A percentile compares a stretch with the other conserved stretches of the same genome.
These are phyloP conservation scores for Trachops cirrhosus DNA, from an alignment of 2,797 vertebrate genomes.

Conservation along the genomic window DNA sequence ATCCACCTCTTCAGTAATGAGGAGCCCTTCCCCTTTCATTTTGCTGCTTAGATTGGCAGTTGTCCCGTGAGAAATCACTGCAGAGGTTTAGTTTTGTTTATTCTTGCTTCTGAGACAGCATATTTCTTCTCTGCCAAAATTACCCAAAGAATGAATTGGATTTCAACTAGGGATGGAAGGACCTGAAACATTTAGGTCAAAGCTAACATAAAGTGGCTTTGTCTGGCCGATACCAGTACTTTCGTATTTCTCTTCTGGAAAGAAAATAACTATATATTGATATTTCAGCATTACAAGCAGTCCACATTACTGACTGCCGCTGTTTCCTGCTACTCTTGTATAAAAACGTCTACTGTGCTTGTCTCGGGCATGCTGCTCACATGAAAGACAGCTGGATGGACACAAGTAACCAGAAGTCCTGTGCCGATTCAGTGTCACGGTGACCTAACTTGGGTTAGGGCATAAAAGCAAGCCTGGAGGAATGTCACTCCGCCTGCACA, in stretches of 20 bases:
- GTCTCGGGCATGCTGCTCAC: background rate
- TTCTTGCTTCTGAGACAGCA: constrained; percentile 47
- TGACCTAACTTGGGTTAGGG: background rate
- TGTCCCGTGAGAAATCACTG: constrained; percentile 55
- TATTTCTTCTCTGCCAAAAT: constrained; percentile 61
- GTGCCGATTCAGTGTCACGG: background rate
- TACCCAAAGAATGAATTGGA: constrained; percentile 60
- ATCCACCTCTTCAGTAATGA: background rate
- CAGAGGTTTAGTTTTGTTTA: constrained; percentile 62
- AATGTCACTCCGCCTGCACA: background rate
- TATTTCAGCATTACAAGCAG: constrained; percentile 31
- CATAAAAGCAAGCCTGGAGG: background rate
- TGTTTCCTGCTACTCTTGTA: constrained; percentile 21
- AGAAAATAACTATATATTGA: constrained; percentile 18
- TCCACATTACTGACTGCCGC: background rate
- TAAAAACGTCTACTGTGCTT: background rate
- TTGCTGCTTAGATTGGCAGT: constrained; percentile 47
- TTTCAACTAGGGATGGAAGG: constrained; percentile 33
- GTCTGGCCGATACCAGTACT: constrained; percentile 17
- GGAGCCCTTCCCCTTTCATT: constrained; percentile 21
- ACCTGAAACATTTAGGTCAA: constrained; percentile 52
- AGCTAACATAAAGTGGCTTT: background rate
- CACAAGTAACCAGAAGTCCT: background rate
- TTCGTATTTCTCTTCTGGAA: constrained; percentile 56
- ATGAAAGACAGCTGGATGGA: background rate